Evolutionary conservation across 2,113 vertebrate species (phyloP).

Genomic region (Oncorhynchus clarkii): DNA sequence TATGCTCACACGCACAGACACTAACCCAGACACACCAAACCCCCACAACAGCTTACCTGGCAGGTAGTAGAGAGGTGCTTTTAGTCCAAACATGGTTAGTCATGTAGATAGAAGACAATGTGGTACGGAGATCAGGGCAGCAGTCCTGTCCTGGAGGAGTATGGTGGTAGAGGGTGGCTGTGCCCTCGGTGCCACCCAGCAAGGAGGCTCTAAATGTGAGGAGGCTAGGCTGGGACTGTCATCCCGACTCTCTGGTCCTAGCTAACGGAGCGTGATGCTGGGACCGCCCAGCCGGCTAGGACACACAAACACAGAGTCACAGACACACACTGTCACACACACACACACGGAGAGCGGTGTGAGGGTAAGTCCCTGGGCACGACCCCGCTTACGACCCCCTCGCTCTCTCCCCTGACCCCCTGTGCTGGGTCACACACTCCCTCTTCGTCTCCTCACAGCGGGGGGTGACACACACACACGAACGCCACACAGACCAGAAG

Average conservation of each 20-base stretch:
- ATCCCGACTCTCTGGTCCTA: slow-evolving; percentile 65
- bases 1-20: slow-evolving; percentile 4
- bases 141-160: slow-evolving; percentile 70
- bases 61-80: slow-evolving; percentile 97
- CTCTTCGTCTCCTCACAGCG: slow-evolving; percentile 56
- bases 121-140: slow-evolving; percentile 43
- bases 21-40: background rate
- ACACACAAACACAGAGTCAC: slow-evolving; percentile 48
- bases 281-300: slow-evolving; percentile 72
- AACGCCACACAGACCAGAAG: slow-evolving; percentile 23
- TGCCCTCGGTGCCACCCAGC: slow-evolving; percentile 68
- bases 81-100: slow-evolving; percentile 97
- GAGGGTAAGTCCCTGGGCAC: slow-evolving; percentile 63
- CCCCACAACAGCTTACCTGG: slow-evolving; percentile 84
- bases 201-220: slow-evolving; percentile 64
- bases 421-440: slow-evolving; percentile 60
- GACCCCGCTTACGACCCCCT: slow-evolving; percentile 56
- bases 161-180: slow-evolving; percentile 59
- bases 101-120: slow-evolving; percentile 75
- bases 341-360: slow-evolving; percentile 57
- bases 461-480: slow-evolving; percentile 38
- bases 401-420: slow-evolving; percentile 51
- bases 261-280: slow-evolving; percentile 71
- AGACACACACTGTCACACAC: slow-evolving; percentile 38
- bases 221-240: slow-evolving; percentile 69